Evolutionary conservation across 1,140 invertebrate genomes (phyloP).

Genomic region (Drosophila repletoides): DNA sequence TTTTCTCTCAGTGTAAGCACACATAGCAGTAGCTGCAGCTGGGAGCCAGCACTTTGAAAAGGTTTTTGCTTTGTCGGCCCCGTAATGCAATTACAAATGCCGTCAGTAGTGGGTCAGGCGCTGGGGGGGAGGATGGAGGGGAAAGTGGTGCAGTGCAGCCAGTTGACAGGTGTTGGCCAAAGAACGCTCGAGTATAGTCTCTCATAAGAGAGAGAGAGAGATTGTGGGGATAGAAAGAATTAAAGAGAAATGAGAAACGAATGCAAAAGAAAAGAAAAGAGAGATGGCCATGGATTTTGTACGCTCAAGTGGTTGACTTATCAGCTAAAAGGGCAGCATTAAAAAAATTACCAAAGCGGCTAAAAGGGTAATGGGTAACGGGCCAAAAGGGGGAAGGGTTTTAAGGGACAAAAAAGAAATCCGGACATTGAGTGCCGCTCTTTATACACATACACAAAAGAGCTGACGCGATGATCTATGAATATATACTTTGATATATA

Average conservation of each 20-base stretch:
- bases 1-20: too few species aligned
- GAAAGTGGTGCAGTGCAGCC: too few species aligned
- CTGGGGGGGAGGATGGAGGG: constrained; percentile 7
- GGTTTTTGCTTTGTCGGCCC: constrained; percentile 68
- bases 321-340: constrained; percentile 78
- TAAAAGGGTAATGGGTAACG: background rate
- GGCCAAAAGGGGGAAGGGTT: background rate
- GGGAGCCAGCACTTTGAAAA: constrained; percentile 38
- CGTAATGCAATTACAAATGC: constrained; percentile 76
- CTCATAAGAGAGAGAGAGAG: constrained; percentile 1
- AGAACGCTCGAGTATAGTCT: constrained; percentile 9
- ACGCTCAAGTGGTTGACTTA: constrained; percentile 64
- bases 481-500: too few species aligned
- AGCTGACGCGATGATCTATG: too few species aligned
- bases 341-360: constrained; percentile 49
- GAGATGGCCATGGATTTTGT: constrained; percentile 24
- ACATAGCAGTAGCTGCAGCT: too few species aligned
- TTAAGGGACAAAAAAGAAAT: too few species aligned
- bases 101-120: constrained; percentile 10
- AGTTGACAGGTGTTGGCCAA: constrained; percentile 57
- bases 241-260: background rate
- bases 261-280: background rate
- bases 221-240: background rate
- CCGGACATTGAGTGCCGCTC: background rate
- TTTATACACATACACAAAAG: constrained; percentile 1